Conservation (phyloP, 2,888 invertebrate genomes). For the Torymus auratus region DNA sequence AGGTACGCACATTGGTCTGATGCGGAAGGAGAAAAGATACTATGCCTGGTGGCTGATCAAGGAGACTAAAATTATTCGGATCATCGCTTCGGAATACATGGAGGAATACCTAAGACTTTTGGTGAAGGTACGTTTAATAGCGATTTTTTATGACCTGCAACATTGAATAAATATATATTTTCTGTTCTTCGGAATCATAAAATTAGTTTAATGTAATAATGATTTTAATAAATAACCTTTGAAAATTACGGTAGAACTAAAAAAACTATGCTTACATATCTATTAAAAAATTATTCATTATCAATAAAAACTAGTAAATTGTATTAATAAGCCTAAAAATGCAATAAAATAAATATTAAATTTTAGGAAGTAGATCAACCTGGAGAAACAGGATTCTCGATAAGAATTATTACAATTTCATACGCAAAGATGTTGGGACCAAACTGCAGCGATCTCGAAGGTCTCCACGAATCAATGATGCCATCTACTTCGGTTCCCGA, state of each 20-base stretch:
- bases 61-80: conserved; percentile 66
- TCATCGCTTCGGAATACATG: conserved; percentile 65
- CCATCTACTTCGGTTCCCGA: conserved; percentile 65
- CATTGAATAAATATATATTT: not conserved
- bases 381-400: conserved; percentile 61
- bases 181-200: no score
- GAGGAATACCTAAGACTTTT: conserved; percentile 68
- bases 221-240: no score
- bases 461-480: conserved; percentile 67
- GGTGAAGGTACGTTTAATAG: conserved; percentile 37
- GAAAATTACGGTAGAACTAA: not conserved
- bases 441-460: conserved; percentile 67
- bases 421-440: conserved; percentile 70
- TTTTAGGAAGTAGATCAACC: conserved; percentile 62
- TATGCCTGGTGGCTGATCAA: conserved; percentile 73
- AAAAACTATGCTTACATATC: not conserved
- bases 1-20: conserved; percentile 68
- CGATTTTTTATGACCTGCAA: not conserved
- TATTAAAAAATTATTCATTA: not conserved
- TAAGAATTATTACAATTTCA: conserved; percentile 64
- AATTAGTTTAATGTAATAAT: no score
- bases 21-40: conserved; percentile 64
- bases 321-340: no score
- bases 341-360: no score
- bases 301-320: not conserved